Percentiles rank a stretch among this genome's conserved stretches.
phyloP scores from a whole-genome alignment of 2,888 invertebrate species.

The Chirona hameri region DNA sequence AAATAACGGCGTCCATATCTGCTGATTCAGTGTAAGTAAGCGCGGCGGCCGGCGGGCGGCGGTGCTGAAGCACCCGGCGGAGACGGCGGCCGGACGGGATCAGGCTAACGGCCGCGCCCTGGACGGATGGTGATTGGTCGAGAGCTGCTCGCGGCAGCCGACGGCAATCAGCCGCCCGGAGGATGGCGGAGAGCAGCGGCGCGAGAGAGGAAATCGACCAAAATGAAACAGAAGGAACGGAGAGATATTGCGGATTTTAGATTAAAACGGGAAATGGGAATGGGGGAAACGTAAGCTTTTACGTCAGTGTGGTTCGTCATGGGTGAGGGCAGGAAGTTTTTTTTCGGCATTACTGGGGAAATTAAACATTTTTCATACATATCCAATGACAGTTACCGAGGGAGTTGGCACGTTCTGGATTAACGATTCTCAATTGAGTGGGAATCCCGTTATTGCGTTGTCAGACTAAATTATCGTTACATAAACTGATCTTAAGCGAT shows the following conservation, averaged over 20 bases:
- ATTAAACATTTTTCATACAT: too few relatives aligned
- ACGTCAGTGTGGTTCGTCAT: background rate
- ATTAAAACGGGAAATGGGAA: background rate
- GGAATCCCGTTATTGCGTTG: too few relatives aligned
- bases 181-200: background rate
- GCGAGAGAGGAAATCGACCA: conserved; percentile 3
- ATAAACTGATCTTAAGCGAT: too few relatives aligned
- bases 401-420: too few relatives aligned
- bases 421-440: too few relatives aligned
- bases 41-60: too few relatives aligned
- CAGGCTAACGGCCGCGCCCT: background rate
- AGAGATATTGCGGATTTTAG: too few relatives aligned
- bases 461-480: too few relatives aligned
- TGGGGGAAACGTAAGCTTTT: background rate
- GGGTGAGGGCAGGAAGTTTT: background rate
- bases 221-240: background rate
- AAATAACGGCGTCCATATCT: conserved; percentile 3
- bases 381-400: too few relatives aligned
- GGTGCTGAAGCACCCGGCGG: background rate
- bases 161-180: background rate
- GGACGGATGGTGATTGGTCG: conserved; percentile 8
- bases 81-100: background rate
- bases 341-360: background rate
- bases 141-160: background rate
- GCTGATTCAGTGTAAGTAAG: conserved; percentile 3